Base-by-base conservation (phyloP, 2,797 vertebrate species). In the Sparus aurata region DNA sequence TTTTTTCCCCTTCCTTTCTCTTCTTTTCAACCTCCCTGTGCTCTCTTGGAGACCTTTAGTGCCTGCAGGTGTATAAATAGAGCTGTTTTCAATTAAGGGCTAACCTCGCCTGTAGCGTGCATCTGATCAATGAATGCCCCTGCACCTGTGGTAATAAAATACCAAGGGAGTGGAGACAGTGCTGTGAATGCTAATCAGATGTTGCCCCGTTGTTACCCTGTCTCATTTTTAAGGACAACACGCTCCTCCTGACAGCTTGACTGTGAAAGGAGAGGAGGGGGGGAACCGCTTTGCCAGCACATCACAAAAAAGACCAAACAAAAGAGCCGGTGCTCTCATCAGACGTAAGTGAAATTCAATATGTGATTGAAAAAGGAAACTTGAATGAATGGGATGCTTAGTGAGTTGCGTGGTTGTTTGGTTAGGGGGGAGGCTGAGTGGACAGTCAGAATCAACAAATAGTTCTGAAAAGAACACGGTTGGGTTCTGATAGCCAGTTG, bases 111-210 rank as follows among this genome's bases (percentile, higher is more conserved):
- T 93, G 89, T 95, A 93, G 93, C 91, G 92, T 95, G 94, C 91
- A 95, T 96, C 94, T 94, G 93, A 96, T 95, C 93, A 95, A 91
- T 94, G 95, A 94, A 94, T 94, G 83, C 88, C 91, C 87, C 91
- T 94, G 95, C 96, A 97, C 96, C 96, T 97, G 96, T 94, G 94
- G 95, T 95, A 96, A 96, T 96, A 96, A 97, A 96, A 95, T 93
- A 94, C 86, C 64, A 86, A 77, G 88, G 85, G 91, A 92, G 90
- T 71, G 92, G 87, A 95, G 95, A 94, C 93, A 87, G 93, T 71
- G 83, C 84, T 2, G 69, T 90, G 90, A 96, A 95, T 95, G 95
- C 93, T 95, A 96, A 95, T 96, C 95, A 95, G 90, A 92, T 92
- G 91, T 94, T 95, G 91, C 93, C 92, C 95, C 88, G 92, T 92